Percentiles rank a stretch among this genome's conserved stretches.
These are phyloP conservation scores for Zosterops borbonicus DNA, from an alignment of 2,113 vertebrate species.

Conservation along the genomic window DNA sequence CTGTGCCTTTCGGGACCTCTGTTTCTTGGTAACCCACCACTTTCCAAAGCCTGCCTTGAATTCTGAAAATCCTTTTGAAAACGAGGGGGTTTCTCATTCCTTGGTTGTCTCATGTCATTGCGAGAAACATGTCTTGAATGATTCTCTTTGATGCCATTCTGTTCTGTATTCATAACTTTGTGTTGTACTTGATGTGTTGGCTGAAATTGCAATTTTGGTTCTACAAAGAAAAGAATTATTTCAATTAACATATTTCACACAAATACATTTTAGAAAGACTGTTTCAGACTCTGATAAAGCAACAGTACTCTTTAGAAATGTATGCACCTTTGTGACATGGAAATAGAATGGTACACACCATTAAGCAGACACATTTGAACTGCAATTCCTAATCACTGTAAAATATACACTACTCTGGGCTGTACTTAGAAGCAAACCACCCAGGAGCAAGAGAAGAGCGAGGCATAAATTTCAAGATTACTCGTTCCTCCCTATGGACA, in stretches of 20 bases:
- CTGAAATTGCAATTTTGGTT: slow-evolving; percentile 81
- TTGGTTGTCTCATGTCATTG: slow-evolving; percentile 81
- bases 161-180: slow-evolving; percentile 74
- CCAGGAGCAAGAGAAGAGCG: not conserved
- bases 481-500: not conserved
- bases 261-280: not conserved
- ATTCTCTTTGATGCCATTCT: slow-evolving; percentile 82
- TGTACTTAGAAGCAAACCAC: not conserved
- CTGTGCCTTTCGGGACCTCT: slow-evolving; percentile 78
- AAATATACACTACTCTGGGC: not conserved
- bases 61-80: slow-evolving; percentile 89
- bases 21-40: slow-evolving; percentile 74
- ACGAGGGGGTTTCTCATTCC: slow-evolving; percentile 91
- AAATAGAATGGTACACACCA: not conserved
- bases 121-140: slow-evolving; percentile 80
- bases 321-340: not conserved
- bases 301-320: not conserved
- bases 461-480: not conserved
- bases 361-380: not conserved
- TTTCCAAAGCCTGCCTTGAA: slow-evolving; percentile 81
- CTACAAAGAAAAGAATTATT: slow-evolving; percentile 73
- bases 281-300: not conserved
- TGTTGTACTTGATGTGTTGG: slow-evolving; percentile 78
- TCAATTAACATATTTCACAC: not conserved
- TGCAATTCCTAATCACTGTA: not conserved